Percentiles rank a stretch among this genome's conserved stretches.
Conservation (phyloP, 1,140 invertebrate genomes). For the Aphis gossypii region DNA sequence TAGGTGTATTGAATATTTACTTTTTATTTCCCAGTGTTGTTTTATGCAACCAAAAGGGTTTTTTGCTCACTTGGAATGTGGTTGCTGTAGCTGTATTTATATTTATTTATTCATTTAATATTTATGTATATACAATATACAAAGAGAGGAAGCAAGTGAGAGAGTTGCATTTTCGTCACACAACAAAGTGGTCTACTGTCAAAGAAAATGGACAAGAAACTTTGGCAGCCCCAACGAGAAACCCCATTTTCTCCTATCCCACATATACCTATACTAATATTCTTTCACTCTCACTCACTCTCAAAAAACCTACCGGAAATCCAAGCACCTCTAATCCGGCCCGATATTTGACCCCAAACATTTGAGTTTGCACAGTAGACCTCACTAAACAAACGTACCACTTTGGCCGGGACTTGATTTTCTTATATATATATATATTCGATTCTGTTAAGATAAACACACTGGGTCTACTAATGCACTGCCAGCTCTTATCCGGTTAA, state of each 20-base stretch:
- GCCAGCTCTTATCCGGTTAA: slow-evolving; percentile 46
- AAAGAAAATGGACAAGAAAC: background rate
- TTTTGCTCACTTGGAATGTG: background rate
- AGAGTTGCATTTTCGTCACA: background rate
- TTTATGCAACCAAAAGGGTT: background rate
- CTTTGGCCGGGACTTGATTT: slow-evolving; percentile 16
- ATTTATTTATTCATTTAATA: background rate
- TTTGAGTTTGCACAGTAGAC: slow-evolving; percentile 7
- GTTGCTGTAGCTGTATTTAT: background rate
- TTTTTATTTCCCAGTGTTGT: background rate
- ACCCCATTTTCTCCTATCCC: background rate
- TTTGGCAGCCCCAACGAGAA: background rate
- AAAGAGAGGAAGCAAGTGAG: background rate
- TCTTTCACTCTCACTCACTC: background rate
- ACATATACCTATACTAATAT: background rate
- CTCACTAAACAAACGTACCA: slow-evolving; percentile 30
- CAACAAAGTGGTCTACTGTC: background rate
- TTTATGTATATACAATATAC: background rate
- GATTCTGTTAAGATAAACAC: slow-evolving; percentile 6
- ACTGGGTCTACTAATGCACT: slow-evolving; percentile 18
- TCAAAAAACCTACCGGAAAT: slow-evolving; percentile 11
- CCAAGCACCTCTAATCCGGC: background rate
- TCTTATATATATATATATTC: background rate
- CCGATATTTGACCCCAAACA: slow-evolving; percentile 24
- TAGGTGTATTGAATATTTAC: background rate